These are phyloP conservation scores for Petrocephalus microphthalmus DNA, from an alignment of 2,113 vertebrate genomes.

Conservation along the genomic window DNA sequence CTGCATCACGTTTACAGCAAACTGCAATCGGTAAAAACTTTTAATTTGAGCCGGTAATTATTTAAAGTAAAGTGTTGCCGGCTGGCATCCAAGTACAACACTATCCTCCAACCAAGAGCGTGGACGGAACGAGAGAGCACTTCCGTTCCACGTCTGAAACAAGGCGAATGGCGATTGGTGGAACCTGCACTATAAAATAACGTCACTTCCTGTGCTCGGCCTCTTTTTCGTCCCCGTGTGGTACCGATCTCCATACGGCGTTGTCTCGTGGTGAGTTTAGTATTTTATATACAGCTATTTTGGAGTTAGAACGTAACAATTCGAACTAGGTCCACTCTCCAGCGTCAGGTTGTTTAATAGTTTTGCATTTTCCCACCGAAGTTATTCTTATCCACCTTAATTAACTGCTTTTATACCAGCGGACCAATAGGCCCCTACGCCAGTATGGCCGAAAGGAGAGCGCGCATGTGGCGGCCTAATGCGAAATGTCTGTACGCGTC, in stretches of 20 bases:
- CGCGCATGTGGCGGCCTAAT: neutral
- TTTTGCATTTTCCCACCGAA: neutral
- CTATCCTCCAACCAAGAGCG: neutral
- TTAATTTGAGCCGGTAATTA: neutral
- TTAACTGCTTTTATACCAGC: neutral
- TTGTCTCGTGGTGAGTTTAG: constrained; percentile 72
- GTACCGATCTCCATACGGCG: constrained; percentile 69
- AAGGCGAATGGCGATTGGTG: constrained; percentile 35
- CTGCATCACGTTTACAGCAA: neutral
- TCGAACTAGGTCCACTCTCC: fast-evolving
- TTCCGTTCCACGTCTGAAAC: neutral
- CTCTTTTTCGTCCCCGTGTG: constrained; percentile 60
- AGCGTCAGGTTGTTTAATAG: neutral
- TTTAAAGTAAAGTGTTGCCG: neutral
- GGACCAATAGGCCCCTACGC: neutral
- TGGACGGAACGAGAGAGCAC: neutral
- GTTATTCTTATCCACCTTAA: neutral
- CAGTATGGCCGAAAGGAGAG: neutral
- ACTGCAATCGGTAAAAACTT: neutral
- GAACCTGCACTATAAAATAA: constrained; percentile 26
- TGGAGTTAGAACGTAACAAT: neutral
- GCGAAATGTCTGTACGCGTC: neutral
- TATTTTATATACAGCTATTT: neutral
- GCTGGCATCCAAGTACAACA: neutral
- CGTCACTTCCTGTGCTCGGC: fast-evolving